These are phyloP conservation scores for Myrmecophaga tridactyla DNA, from an alignment of 2,113 vertebrate species.

Conservation along the genomic window DNA sequence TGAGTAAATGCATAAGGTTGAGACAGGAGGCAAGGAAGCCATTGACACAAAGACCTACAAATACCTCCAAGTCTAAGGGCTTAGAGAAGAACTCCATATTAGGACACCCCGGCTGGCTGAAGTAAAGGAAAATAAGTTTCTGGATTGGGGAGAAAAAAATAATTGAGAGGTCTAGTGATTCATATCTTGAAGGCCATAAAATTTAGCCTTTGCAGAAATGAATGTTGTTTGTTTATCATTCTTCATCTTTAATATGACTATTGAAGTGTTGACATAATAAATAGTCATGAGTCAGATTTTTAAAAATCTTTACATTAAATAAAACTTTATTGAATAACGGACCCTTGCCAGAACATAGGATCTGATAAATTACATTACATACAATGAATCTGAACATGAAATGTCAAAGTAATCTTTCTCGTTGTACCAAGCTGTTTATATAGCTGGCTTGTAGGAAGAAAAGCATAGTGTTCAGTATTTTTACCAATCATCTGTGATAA, in stretches of 20 bases:
- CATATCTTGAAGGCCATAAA: fast-evolving
- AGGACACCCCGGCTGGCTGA: no score
- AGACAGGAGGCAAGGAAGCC: no score
- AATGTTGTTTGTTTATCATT: background rate
- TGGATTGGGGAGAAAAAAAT: background rate
- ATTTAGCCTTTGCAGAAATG: background rate
- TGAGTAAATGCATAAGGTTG: fast-evolving
- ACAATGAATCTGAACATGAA: no score
- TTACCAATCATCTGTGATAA: no score
- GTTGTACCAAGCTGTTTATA: no score
- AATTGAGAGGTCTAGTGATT: background rate
- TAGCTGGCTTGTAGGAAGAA: no score
- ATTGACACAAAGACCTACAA: background rate
- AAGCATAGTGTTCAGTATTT: no score
- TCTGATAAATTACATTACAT: no score
- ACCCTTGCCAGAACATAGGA: no score
- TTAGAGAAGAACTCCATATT: background rate
- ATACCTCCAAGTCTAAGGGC: fast-evolving
- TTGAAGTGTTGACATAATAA: background rate
- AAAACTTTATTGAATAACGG: no score
- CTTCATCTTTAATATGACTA: background rate
- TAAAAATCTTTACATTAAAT: no score
- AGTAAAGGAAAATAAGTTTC: background rate
- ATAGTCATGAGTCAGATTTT: background rate
- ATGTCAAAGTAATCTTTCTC: no score